Percentiles rank a stretch among this genome's conserved stretches.
phyloP scores from a whole-genome alignment of 2,888 invertebrate species.

The Dione vanillae region DNA sequence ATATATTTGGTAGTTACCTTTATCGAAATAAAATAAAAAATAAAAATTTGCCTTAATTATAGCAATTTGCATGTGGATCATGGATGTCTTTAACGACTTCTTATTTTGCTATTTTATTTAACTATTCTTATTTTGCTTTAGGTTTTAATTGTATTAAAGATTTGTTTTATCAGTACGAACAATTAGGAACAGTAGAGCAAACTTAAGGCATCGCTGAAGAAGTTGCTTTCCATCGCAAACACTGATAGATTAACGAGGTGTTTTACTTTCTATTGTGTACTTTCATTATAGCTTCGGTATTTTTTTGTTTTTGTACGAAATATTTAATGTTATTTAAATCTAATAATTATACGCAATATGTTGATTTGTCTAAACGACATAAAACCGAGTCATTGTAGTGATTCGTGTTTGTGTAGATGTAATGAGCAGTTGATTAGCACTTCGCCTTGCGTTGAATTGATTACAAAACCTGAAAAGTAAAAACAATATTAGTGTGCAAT shows the following conservation, averaged over 20 bases:
- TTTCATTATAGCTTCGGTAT: neutral
- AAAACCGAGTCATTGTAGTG: neutral
- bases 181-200: neutral
- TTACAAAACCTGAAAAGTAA: neutral
- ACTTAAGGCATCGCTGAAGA: constrained; percentile 7
- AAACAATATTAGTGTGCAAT: neutral
- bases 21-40: neutral
- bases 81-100: neutral
- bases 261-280: constrained; percentile 10
- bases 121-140: neutral
- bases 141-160: neutral
- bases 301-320: neutral
- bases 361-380: too few species aligned
- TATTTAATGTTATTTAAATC: too few species aligned
- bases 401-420: neutral
- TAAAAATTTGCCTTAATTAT: neutral
- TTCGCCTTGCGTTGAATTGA: constrained; percentile 15
- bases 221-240: constrained; percentile 18
- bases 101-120: neutral
- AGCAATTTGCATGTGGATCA: neutral
- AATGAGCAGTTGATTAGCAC: neutral
- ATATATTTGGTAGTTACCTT: neutral
- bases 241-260: constrained; percentile 16
- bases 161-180: constrained; percentile 14
- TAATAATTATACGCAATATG: neutral